Conservation (phyloP, 2,888 invertebrate genomes). For the Diarsia mendica region DNA sequence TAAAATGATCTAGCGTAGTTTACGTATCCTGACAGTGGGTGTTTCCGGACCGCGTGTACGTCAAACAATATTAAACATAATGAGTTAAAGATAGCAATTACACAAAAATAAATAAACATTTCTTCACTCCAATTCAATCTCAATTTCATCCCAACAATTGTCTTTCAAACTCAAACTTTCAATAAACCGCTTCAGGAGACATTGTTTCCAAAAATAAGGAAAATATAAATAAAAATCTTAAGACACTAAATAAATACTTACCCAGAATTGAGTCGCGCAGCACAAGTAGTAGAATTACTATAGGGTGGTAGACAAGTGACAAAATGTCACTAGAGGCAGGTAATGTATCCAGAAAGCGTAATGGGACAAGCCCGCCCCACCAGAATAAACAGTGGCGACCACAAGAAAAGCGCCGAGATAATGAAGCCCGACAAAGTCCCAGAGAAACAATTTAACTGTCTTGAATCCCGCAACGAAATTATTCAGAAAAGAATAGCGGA, state of each 20-base stretch:
- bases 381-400: no score
- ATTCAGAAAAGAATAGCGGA: no score
- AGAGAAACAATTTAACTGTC: no score
- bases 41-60: background rate
- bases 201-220: background rate
- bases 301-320: background rate
- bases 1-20: conserved; percentile 7
- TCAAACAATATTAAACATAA: background rate
- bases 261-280: conserved; percentile 13
- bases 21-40: no score
- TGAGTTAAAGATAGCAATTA: background rate
- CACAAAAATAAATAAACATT: background rate
- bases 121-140: background rate
- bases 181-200: background rate
- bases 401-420: no score
- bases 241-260: conserved; percentile 37
- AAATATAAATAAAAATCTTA: background rate
- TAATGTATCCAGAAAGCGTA: background rate
- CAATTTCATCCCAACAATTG: background rate
- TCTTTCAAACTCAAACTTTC: no score
- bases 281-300: conserved; percentile 27
- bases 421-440: no score
- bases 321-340: background rate
- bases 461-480: no score
- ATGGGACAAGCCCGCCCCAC: no score